Evolutionary conservation across 2,888 invertebrate species (phyloP).

Genomic region (Synergus itoensis): DNA sequence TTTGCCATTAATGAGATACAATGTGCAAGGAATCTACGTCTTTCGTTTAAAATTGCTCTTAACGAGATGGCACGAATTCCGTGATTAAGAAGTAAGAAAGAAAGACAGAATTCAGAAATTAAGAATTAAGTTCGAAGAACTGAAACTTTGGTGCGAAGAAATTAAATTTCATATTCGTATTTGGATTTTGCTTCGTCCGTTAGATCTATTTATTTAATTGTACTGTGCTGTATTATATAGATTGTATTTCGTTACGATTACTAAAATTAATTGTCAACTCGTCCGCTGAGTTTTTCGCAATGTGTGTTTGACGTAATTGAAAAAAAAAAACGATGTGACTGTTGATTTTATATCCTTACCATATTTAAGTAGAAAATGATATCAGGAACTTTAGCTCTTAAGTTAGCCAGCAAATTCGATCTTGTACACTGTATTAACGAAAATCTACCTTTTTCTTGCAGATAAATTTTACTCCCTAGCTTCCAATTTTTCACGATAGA

Average conservation of each 20-base stretch:
- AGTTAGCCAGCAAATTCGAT: neutral
- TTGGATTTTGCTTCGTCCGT: neutral
- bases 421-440: neutral
- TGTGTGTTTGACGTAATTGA: neutral
- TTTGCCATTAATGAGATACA: neutral
- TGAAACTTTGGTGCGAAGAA: neutral
- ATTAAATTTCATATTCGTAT: slow-evolving; percentile 19
- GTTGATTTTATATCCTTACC: neutral
- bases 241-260: slow-evolving; percentile 3
- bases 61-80: neutral
- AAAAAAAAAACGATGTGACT: neutral
- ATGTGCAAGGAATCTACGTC: neutral
- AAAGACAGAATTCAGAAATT: no score
- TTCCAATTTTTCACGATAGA: neutral
- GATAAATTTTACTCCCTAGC: neutral
- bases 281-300: neutral
- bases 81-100: neutral
- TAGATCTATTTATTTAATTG: neutral
- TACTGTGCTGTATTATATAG: slow-evolving; percentile 26
- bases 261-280: slow-evolving; percentile 1
- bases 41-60: slow-evolving; percentile 4
- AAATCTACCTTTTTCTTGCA: neutral
- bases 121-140: neutral
- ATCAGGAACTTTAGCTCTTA: neutral
- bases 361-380: neutral